These are phyloP conservation scores for Anguilla rostrata DNA, from an alignment of 2,113 vertebrate species.

Conservation along the genomic window DNA sequence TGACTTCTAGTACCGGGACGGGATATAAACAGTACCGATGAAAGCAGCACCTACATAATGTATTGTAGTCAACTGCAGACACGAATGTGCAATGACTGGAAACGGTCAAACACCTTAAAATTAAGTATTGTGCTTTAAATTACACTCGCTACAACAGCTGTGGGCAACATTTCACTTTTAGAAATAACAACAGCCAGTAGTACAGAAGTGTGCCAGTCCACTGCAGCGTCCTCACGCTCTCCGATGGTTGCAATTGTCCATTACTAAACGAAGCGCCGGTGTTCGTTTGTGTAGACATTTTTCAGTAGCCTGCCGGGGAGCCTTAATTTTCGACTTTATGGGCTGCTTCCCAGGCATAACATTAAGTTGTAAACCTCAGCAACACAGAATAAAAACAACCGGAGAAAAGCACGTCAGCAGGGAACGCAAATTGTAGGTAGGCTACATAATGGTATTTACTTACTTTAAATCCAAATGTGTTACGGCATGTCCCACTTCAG, in stretches of 20 bases:
- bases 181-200: background rate
- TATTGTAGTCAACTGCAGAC: background rate
- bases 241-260: background rate
- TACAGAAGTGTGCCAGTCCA: background rate
- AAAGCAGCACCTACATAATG: background rate
- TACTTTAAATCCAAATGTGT: constrained; percentile 12
- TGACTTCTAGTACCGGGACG: background rate
- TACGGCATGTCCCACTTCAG: background rate
- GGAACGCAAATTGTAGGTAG: background rate
- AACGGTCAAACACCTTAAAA: background rate
- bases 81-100: background rate
- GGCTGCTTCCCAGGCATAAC: background rate
- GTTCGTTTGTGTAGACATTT: background rate
- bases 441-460: background rate
- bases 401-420: background rate
- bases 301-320: background rate
- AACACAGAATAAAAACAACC: background rate
- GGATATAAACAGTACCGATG: background rate
- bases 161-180: background rate
- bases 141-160: background rate
- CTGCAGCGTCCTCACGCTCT: background rate
- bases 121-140: background rate
- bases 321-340: background rate
- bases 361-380: background rate
- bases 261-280: background rate